Evolutionary conservation across 2,888 invertebrate genomes (phyloP).

Genomic region (Scaptomyza parva): DNA sequence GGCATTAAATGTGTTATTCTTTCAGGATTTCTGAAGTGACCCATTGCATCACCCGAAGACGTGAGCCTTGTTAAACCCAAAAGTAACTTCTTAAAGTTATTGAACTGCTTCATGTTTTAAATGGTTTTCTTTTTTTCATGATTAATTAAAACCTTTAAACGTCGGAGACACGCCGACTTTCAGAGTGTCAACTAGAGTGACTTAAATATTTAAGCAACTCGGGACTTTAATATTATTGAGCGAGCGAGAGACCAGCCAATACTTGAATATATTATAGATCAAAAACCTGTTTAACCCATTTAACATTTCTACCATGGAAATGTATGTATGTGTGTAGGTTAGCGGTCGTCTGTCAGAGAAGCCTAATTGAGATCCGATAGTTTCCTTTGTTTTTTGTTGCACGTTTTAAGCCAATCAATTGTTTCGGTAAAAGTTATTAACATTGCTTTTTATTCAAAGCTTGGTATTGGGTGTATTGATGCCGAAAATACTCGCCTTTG

Average conservation of each 20-base stretch:
- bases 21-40: not conserved
- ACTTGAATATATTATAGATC: too few species aligned
- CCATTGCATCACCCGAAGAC: conserved; percentile 1
- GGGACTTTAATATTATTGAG: not conserved
- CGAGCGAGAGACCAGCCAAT: too few species aligned
- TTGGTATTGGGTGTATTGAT: not conserved
- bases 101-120: not conserved
- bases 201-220: not conserved
- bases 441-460: not conserved
- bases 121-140: not conserved
- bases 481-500: not conserved
- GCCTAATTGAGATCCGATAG: not conserved
- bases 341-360: too few species aligned
- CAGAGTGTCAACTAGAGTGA: not conserved
- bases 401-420: not conserved
- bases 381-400: too few species aligned
- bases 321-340: too few species aligned
- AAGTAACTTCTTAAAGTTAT: not conserved
- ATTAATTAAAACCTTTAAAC: not conserved
- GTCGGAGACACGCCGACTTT: not conserved
- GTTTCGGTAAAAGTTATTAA: not conserved
- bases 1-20: not conserved
- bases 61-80: conserved; percentile 1
- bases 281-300: too few species aligned
- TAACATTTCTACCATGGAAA: too few species aligned